Evolutionary conservation across 2,888 invertebrate genomes (phyloP), one percentile per base, ranked within the genome.

Genomic region (Agrotis segetum): DNA sequence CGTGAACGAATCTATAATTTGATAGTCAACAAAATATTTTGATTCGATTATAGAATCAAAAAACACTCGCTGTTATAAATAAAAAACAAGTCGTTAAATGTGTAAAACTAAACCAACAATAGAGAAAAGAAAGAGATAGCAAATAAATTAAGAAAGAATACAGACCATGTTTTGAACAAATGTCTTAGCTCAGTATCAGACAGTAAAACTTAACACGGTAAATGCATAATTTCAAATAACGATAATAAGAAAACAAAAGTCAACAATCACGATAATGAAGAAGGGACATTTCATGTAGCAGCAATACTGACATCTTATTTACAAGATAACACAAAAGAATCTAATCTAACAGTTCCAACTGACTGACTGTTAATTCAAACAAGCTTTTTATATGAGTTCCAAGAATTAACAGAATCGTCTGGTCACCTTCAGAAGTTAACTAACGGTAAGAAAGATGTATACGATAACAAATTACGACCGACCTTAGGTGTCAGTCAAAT

Each of bases 341-440:
- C 13, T 24, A 19, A 34, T 74, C 14, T 19, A 21, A 47, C 19
- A 19, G 13, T 40, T 47, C 17, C 50, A 17, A 14, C 11, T 40
- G 17, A 56, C 47, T 34, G 24, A 56, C 19, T 29, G 19, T n/a
- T 16, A 44, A 71, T 63, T 60, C 13, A 49, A 74, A 66, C 56
- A 21, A 52, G 6, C 17, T 56, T 59, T 75, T 77, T 65, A 61
- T 71, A 29, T 1, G 16, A 14, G 2, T 76, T 71, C 60, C 17
- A 55, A 59, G 65, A 62, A 65, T 24, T 71, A 24, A 47, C 7
- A 44, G 7, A 71, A 24, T 2, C 0, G 29, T 67, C 40, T 47
- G 67, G 40, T 79, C 52, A 61, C 74, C 64, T 73, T 73, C 34
- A 71, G 14, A 61, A 66, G 19, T 59, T 66, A 63, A 63, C 62